phyloP scores from a whole-genome alignment of 2,797 vertebrate genomes.

The Toxotes lorentzi region DNA sequence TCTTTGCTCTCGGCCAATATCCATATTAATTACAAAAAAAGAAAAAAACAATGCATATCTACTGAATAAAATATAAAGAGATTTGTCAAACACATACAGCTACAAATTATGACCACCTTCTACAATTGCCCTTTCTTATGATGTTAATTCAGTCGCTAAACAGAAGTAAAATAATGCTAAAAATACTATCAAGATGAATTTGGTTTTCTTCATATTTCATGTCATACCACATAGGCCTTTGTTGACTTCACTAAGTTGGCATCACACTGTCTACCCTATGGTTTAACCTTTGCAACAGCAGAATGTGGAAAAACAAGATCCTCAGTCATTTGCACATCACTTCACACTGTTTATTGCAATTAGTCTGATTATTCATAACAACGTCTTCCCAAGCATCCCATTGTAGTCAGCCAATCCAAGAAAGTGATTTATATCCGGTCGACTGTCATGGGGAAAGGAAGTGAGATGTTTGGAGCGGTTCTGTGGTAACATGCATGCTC shows the following conservation, averaged over 20 bases:
- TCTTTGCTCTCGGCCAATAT: slow-evolving; percentile 88
- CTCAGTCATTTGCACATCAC: slow-evolving; percentile 70
- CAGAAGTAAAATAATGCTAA: slow-evolving; percentile 24
- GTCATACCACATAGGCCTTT: slow-evolving; percentile 16
- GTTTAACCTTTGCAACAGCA: slow-evolving; percentile 69
- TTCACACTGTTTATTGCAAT: slow-evolving; percentile 77
- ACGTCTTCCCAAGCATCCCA: slow-evolving; percentile 64
- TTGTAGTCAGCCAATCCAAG: slow-evolving; percentile 65
- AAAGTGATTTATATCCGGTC: slow-evolving; percentile 78
- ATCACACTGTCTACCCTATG: slow-evolving; percentile 18
- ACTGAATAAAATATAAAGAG: slow-evolving; percentile 80
- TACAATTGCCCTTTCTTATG: slow-evolving; percentile 32
- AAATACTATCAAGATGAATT: background rate
- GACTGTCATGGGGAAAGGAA: slow-evolving; percentile 62
- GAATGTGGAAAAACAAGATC: slow-evolving; percentile 57
- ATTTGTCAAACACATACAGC: slow-evolving; percentile 69
- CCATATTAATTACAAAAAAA: slow-evolving; percentile 86
- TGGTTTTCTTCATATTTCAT: background rate
- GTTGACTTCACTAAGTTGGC: slow-evolving; percentile 22
- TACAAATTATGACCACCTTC: slow-evolving; percentile 56
- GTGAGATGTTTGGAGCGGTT: slow-evolving; percentile 69
- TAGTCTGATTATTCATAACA: slow-evolving; percentile 75
- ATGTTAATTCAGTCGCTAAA: slow-evolving; percentile 52
- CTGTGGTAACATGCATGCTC: slow-evolving; percentile 54
- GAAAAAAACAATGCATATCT: slow-evolving; percentile 66